Base-by-base conservation (phyloP, 1,140 invertebrate genomes). In the Heliconius hermathena region DNA sequence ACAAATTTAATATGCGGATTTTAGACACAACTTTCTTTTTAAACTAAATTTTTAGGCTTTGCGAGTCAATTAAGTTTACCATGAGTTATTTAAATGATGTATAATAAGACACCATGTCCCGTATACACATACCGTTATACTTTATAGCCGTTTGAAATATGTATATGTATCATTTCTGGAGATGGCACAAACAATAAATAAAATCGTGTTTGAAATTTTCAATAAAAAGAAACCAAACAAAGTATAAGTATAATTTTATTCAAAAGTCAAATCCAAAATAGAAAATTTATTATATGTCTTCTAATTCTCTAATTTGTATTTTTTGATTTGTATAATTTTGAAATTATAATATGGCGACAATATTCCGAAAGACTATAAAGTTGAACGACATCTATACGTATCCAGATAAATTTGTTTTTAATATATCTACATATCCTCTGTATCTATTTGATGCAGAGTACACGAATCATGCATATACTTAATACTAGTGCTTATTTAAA, bases 401-500 rank as follows among this genome's bases (percentile, higher is more conserved):
- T 29, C 57, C 49, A 71, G 26, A 79, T 54, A 74, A 70, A 16
- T 33, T 60, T 22, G 52, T 70, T 80, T 52, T 22, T 60, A 73
- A 76, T 72, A 77, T 36, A 71, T 54, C 70, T 77, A 77, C 46
- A 16, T 20, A 52, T 52, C 18, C 46, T 49, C 46, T 46, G 8
- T 71, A 71, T 18, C 1, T 18, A 26, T 76, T 36, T 57, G 38
- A 60, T 71, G 38, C 16, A 76, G 74, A 77, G 6, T 52, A 75
- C 36, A 75, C 33, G 75, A 78, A 73, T 16, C 71, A 66, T 70
- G 54, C 72, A 26, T 74, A 70, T 74, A 54, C 72, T 74, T 74
- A 77, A 77, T 36, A 54, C 76, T 33, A 38, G 13, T 16, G 60
- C 11, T 66, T 66, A 77, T 71, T 71, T 54, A 77, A 82, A 81